Conservation (phyloP, 2,113 vertebrate species). For the Cathartes aura region DNA sequence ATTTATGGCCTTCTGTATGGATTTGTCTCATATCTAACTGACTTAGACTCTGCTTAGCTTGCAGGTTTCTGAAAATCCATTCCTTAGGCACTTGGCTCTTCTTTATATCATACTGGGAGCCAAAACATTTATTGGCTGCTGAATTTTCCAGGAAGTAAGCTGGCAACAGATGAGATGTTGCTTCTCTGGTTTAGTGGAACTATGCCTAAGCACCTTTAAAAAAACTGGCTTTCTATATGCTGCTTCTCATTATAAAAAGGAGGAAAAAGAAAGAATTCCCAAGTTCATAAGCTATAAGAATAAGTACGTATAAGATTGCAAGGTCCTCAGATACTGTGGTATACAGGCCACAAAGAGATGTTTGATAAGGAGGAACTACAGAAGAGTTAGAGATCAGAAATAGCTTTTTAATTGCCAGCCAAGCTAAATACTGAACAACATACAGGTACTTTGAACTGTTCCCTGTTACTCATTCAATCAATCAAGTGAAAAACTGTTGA, state of each 20-base stretch:
- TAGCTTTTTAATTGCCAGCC: background rate
- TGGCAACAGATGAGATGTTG: background rate
- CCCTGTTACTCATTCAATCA: background rate
- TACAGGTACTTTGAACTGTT: background rate
- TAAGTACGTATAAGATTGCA: background rate
- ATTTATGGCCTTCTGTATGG: slow-evolving; percentile 28
- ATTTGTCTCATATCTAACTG: slow-evolving; percentile 36
- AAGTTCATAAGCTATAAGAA: background rate
- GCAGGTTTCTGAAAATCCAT: slow-evolving; percentile 51
- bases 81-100: slow-evolving; percentile 27
- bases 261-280: background rate
- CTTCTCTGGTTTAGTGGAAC: background rate
- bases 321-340: background rate
- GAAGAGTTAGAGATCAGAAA: background rate
- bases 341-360: background rate
- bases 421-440: background rate
- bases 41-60: slow-evolving; percentile 22
- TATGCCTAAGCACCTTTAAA: background rate
- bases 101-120: background rate
- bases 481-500: background rate
- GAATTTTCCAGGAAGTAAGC: slow-evolving; percentile 37
- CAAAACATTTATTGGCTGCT: background rate
- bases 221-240: background rate
- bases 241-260: background rate
- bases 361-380: background rate